Evolutionary conservation across 2,113 vertebrate genomes (phyloP).

Genomic region (Micronycteris hirsuta): DNA sequence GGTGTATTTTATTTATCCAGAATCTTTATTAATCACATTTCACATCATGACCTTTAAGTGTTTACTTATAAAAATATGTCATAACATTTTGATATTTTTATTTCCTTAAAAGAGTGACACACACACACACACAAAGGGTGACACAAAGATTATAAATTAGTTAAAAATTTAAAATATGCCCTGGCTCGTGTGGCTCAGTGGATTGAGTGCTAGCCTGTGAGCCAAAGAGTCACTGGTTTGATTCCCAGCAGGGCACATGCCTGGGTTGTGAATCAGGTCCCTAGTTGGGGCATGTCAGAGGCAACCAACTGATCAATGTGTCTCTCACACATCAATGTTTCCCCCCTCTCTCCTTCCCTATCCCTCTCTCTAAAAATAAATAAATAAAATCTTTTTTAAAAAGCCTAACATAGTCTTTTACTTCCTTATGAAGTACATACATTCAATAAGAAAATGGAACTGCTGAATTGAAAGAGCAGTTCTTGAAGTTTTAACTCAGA

Average conservation of each 20-base stretch:
- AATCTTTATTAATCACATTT: neutral
- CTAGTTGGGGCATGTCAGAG: no score
- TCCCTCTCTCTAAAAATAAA: no score
- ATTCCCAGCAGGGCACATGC: no score
- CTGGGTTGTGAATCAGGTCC: no score
- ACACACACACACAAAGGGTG: no score
- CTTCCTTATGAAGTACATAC: neutral
- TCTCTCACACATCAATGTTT: no score
- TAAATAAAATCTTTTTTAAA: neutral
- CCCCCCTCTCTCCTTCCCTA: no score
- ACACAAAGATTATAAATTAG: neutral
- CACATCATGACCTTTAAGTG: neutral
- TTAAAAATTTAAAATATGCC: neutral
- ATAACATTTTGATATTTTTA: neutral
- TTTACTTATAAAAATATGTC: neutral
- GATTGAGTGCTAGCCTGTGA: no score
- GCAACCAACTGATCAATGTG: no score
- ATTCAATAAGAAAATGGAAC: neutral
- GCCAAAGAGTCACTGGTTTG: no score
- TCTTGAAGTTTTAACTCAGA: neutral
- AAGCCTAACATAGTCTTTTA: neutral
- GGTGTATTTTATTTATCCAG: neutral
- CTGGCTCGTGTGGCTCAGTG: no score
- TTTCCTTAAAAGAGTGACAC: neutral
- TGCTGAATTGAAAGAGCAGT: neutral